phyloP scores from a whole-genome alignment of 2,888 invertebrate species.

The Polydesmus complanatus region DNA sequence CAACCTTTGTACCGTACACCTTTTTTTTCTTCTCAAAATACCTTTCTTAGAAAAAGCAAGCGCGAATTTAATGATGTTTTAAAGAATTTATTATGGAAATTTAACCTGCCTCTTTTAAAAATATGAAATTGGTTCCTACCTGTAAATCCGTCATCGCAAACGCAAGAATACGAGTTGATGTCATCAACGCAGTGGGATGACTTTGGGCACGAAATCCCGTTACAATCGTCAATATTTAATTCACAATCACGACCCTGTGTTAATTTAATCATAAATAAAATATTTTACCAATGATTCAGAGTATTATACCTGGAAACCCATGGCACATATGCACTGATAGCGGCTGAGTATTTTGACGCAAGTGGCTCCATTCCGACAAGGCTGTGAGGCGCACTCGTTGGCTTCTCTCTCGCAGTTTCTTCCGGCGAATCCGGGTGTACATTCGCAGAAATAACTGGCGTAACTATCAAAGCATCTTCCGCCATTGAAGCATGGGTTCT shows the following conservation, averaged over 20 bases:
- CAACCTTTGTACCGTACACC: no score
- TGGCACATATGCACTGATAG: slow-evolving; percentile 34
- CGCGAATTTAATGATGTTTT: no score
- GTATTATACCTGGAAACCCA: slow-evolving; percentile 35
- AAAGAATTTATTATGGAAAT: no score
- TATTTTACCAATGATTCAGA: no score
- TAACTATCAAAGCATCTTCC: slow-evolving; percentile 13
- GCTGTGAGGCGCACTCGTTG: slow-evolving; percentile 19
- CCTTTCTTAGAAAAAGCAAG: no score
- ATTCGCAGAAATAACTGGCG: slow-evolving; percentile 20
- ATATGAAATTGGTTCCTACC: no score
- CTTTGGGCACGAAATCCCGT: slow-evolving; percentile 40
- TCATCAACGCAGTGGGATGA: slow-evolving; percentile 43
- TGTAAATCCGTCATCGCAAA: slow-evolving; percentile 4
- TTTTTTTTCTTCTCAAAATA: no score
- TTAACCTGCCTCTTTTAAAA: no score
- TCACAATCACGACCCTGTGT: slow-evolving; percentile 54
- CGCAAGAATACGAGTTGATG: slow-evolving; percentile 37
- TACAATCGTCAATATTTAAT: slow-evolving; percentile 70
- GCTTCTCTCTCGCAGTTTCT: slow-evolving; percentile 23
- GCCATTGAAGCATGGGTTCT: slow-evolving; percentile 41
- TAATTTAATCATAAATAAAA: no score
- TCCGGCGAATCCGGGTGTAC: slow-evolving; percentile 25
- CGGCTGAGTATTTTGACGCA: slow-evolving; percentile 11
- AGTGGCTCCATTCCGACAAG: slow-evolving; percentile 26